These are phyloP conservation scores for Serilophus lunatus DNA, from an alignment of 2,113 vertebrate species.

Conservation along the genomic window DNA sequence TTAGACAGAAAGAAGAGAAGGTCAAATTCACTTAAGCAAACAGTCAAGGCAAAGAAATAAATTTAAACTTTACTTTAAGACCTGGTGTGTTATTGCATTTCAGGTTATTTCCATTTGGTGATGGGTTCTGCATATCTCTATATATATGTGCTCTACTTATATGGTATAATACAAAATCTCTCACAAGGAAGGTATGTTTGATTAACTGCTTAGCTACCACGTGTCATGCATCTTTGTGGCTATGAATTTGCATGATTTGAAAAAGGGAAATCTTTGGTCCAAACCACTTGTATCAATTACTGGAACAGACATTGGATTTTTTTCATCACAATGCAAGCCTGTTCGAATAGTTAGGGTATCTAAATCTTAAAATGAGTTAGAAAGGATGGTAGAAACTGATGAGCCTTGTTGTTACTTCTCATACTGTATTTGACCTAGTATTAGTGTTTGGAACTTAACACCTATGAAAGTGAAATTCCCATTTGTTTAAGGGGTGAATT, in stretches of 20 bases:
- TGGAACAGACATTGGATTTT: not conserved
- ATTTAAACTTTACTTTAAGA: not conserved
- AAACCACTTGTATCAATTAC: not conserved
- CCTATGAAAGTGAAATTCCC: not conserved
- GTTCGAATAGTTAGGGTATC: not conserved
- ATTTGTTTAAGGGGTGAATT: not conserved
- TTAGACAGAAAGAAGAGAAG: not conserved
- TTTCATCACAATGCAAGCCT: not conserved
- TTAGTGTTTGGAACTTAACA: not conserved
- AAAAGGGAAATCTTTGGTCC: not conserved
- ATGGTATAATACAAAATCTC: not conserved
- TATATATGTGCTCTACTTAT: not conserved
- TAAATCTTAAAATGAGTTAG: not conserved
- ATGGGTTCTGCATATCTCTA: not conserved
- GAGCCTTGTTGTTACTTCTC: not conserved
- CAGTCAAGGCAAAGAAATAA: not conserved
- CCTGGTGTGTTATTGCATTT: not conserved
- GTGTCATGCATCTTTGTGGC: fast-evolving
- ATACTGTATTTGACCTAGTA: not conserved
- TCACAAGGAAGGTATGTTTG: not conserved
- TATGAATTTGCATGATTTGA: not conserved
- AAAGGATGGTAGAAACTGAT: not conserved
- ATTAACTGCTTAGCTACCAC: not conserved
- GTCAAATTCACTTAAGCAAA: slow-evolving; percentile 12
- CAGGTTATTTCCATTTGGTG: not conserved